A percentile compares a stretch with the other conserved stretches of the same genome.
Evolutionary conservation across 2,888 invertebrate genomes (phyloP).

Genomic region (Drosophila histrio): DNA sequence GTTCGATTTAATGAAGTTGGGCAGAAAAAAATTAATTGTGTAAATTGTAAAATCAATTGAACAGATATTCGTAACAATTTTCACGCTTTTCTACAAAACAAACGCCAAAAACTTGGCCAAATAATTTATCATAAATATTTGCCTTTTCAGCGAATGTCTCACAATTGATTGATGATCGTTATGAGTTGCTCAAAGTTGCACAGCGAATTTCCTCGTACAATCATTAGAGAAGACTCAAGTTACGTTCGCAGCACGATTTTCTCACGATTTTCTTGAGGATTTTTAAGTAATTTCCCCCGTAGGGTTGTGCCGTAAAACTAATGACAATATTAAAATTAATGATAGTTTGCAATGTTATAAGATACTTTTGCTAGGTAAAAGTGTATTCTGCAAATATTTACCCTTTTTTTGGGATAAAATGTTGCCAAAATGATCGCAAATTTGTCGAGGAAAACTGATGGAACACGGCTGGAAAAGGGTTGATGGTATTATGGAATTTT

Average conservation of each 20-base stretch:
- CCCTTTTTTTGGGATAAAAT: constrained; percentile 54
- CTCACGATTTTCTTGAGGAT: constrained; percentile 61
- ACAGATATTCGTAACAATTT: constrained; percentile 34
- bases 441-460: constrained; percentile 40
- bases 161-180: constrained; percentile 68
- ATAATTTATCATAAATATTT: constrained; percentile 71
- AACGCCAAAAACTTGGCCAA: constrained; percentile 39
- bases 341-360: constrained; percentile 57
- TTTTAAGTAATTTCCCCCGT: constrained; percentile 18
- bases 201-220: constrained; percentile 24
- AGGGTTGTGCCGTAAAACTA: constrained; percentile 45
- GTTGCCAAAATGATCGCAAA: constrained; percentile 40
- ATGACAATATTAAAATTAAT: constrained; percentile 83
- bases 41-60: constrained; percentile 23
- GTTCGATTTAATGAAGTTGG: constrained; percentile 54
- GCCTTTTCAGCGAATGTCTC: constrained; percentile 62
- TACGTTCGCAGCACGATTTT: constrained; percentile 51
- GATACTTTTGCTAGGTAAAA: constrained; percentile 46
- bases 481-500: constrained; percentile 30
- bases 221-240: constrained; percentile 68
- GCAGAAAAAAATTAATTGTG: constrained; percentile 18
- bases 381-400: constrained; percentile 54
- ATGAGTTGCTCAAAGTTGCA: constrained; percentile 34
- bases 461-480: constrained; percentile 33
- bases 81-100: constrained; percentile 51